Conservation (phyloP, 1,140 invertebrate species). For the Drosophila melanogaster region DNA sequence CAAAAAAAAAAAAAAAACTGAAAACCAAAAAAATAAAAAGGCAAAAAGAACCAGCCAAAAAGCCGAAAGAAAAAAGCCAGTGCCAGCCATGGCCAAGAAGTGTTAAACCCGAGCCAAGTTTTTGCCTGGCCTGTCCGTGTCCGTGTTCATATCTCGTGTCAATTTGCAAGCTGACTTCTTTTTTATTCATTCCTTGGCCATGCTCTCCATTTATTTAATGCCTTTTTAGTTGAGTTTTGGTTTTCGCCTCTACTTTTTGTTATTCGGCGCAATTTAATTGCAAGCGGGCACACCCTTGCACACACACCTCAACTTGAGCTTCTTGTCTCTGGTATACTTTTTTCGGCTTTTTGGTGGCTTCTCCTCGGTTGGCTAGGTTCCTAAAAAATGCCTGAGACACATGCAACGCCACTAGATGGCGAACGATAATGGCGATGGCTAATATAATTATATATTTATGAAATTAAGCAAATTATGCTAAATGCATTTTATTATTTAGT, state of each 20-base stretch:
- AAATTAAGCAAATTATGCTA: slow-evolving; percentile 81
- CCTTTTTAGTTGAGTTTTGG: slow-evolving; percentile 69
- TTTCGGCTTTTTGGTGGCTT: slow-evolving; percentile 43
- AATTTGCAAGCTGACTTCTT: slow-evolving; percentile 78
- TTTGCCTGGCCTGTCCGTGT: slow-evolving; percentile 57
- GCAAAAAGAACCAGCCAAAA: slow-evolving; percentile 18
- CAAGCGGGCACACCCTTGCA: slow-evolving; percentile 65
- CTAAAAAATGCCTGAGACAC: slow-evolving; percentile 61
- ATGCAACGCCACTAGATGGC: slow-evolving; percentile 59
- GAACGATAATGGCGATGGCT: slow-evolving; percentile 42
- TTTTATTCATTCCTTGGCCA: slow-evolving; percentile 43
- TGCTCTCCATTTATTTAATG: slow-evolving; percentile 68
- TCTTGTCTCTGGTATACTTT: slow-evolving; percentile 28
- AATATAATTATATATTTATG: slow-evolving; percentile 80
- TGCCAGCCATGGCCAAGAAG: slow-evolving; percentile 60
- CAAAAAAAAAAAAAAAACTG: slow-evolving; percentile 13
- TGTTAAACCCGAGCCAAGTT: slow-evolving; percentile 79
- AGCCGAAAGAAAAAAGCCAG: slow-evolving; percentile 32
- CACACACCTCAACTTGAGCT: slow-evolving; percentile 49
- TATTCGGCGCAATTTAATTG: slow-evolving; percentile 70
- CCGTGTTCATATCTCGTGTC: slow-evolving; percentile 80
- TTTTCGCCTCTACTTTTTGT: slow-evolving; percentile 44
- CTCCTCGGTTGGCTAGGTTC: slow-evolving; percentile 66
- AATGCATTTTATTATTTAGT: slow-evolving; percentile 78
- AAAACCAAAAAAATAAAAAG: slow-evolving; percentile 2